A percentile compares a stretch with the other conserved stretches of the same genome.
Conservation (phyloP, 1,140 invertebrate genomes). For the Heliothis subflexa region DNA sequence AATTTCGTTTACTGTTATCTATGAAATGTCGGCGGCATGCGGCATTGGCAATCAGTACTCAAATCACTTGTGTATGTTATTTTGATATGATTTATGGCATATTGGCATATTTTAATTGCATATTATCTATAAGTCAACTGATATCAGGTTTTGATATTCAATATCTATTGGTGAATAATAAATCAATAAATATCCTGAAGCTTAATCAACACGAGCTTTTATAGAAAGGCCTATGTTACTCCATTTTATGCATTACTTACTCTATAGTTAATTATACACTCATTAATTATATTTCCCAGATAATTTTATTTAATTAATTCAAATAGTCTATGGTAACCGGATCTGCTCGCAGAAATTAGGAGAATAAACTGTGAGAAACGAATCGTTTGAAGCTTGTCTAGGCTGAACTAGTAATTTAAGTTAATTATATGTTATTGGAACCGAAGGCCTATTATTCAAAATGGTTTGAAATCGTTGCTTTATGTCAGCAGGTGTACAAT, state of each 20-base stretch:
- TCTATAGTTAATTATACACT: slow-evolving; percentile 19
- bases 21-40: slow-evolving; percentile 59
- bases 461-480: slow-evolving; percentile 17
- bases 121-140: slow-evolving; percentile 8
- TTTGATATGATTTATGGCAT: slow-evolving; percentile 13
- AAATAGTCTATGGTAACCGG: slow-evolving; percentile 21
- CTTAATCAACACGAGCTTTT: neutral
- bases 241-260: neutral
- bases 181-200: neutral
- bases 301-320: slow-evolving; percentile 28
- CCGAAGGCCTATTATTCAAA: slow-evolving; percentile 23
- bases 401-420: slow-evolving; percentile 32
- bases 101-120: slow-evolving; percentile 13
- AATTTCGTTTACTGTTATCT: slow-evolving; percentile 78
- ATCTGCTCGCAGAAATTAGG: slow-evolving; percentile 26
- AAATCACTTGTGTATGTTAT: slow-evolving; percentile 36
- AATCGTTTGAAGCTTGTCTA: slow-evolving; percentile 24
- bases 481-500: slow-evolving; percentile 22
- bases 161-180: slow-evolving; percentile 7
- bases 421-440: slow-evolving; percentile 33
- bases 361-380: slow-evolving; percentile 32
- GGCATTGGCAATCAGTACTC: slow-evolving; percentile 53
- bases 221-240: neutral
- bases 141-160: neutral
- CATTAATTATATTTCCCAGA: slow-evolving; percentile 23